Evolutionary conservation across 2,888 invertebrate genomes (phyloP).

Genomic region (Hipparchia semele): DNA sequence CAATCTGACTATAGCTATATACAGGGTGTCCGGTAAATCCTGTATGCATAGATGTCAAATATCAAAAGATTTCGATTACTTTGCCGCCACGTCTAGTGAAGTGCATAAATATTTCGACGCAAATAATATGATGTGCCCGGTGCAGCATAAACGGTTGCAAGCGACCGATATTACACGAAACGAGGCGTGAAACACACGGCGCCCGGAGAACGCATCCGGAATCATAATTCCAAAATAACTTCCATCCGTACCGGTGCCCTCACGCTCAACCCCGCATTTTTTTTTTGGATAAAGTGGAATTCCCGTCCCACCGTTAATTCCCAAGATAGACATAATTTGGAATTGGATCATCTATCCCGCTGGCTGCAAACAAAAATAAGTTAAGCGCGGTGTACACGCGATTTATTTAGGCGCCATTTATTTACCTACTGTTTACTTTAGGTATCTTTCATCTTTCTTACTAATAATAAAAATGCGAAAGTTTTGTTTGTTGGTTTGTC

Average conservation of each 20-base stretch:
- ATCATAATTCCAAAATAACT: slow-evolving; percentile 83
- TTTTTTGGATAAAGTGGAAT: slow-evolving; percentile 81
- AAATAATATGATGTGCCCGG: slow-evolving; percentile 56
- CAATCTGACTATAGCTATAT: too few species aligned
- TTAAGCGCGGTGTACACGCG: slow-evolving; percentile 32
- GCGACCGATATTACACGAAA: slow-evolving; percentile 71
- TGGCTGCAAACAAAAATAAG: slow-evolving; percentile 76
- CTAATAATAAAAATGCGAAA: too few species aligned
- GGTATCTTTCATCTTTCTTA: neutral
- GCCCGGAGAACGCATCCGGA: slow-evolving; percentile 78
- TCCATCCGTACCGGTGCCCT: slow-evolving; percentile 60
- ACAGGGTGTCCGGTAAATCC: too few species aligned
- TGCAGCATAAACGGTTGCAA: slow-evolving; percentile 68
- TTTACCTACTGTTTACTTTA: neutral
- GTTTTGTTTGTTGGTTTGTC: too few species aligned
- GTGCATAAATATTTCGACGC: slow-evolving; percentile 49
- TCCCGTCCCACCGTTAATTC: slow-evolving; percentile 81
- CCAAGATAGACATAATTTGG: slow-evolving; percentile 84
- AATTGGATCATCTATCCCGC: slow-evolving; percentile 84
- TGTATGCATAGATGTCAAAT: neutral
- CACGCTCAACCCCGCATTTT: slow-evolving; percentile 56
- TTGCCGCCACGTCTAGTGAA: slow-evolving; percentile 11
- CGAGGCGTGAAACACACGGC: slow-evolving; percentile 80
- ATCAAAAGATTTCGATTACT: neutral
- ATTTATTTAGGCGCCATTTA: slow-evolving; percentile 29